Percentiles rank a stretch among this genome's conserved stretches.
Evolutionary conservation across 2,797 vertebrate genomes (phyloP).

Genomic region (Staurois parvus): DNA sequence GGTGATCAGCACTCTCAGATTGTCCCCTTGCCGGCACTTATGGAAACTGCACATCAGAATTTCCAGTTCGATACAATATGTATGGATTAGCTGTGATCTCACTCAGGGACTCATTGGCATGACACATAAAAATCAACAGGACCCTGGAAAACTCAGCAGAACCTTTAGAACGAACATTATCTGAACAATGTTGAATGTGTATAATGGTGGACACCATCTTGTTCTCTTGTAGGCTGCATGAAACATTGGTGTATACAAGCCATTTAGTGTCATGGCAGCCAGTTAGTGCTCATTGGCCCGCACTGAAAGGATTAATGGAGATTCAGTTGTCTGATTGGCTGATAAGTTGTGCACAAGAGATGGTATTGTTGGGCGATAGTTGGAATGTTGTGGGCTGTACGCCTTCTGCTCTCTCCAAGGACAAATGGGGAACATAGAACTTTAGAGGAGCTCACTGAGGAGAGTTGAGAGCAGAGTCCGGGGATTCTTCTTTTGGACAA

Average conservation of each 20-base stretch:
- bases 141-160: not conserved
- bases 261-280: constrained; percentile 1
- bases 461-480: constrained; percentile 80
- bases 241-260: not conserved
- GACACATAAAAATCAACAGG: not conserved
- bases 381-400: not conserved
- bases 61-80: not conserved
- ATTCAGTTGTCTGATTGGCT: not conserved
- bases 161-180: not conserved
- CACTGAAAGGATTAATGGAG: not conserved
- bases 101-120: constrained; percentile 2
- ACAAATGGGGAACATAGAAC: not conserved
- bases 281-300: not conserved
- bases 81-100: not conserved
- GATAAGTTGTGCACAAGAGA: constrained; percentile 8
- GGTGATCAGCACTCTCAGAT: not conserved
- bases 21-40: not conserved
- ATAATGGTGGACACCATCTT: not conserved
- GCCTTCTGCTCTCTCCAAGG: constrained; percentile 9
- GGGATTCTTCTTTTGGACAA: constrained; percentile 74
- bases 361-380: constrained; percentile 16
- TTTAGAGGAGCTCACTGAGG: constrained; percentile 73
- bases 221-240: not conserved
- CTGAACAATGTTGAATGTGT: not conserved
- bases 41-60: not conserved